Conservation (phyloP, 2,888 invertebrate genomes). For the Lasioglossum oenotherae region DNA sequence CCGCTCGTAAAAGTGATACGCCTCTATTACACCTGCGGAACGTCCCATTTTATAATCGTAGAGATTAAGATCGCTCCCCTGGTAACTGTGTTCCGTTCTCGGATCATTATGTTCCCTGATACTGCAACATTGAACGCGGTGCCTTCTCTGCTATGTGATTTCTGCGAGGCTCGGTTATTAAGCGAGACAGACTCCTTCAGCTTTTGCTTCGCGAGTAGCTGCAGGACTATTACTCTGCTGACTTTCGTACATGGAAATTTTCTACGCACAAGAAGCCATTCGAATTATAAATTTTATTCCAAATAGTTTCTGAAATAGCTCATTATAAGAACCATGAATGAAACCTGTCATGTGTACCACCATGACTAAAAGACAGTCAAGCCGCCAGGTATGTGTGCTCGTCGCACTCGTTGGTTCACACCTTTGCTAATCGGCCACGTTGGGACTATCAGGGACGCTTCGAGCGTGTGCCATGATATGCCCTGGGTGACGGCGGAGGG, state of each 20-base stretch:
- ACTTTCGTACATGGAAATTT: neutral
- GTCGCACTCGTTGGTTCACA: slow-evolving; percentile 74
- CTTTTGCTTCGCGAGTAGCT: neutral
- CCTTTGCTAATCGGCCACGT: slow-evolving; percentile 79
- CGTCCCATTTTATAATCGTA: slow-evolving; percentile 40
- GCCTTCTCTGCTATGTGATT: neutral
- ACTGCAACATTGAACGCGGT: neutral
- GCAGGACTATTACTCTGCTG: neutral
- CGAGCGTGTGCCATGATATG: slow-evolving; percentile 73
- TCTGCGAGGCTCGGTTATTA: neutral
- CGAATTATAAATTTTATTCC: too few relatives aligned
- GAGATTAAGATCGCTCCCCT: slow-evolving; percentile 10
- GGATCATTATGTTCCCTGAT: neutral
- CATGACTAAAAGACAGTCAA: too few relatives aligned
- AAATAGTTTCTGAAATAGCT: too few relatives aligned
- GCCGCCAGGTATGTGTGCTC: slow-evolving; percentile 43
- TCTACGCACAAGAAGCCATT: too few relatives aligned
- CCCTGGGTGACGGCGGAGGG: slow-evolving; percentile 68
- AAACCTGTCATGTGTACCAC: too few relatives aligned
- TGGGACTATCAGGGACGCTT: slow-evolving; percentile 75
- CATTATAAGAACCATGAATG: too few relatives aligned
- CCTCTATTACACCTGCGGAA: slow-evolving; percentile 31
- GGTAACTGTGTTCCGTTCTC: neutral
- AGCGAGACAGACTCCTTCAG: neutral
- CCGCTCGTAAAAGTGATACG: slow-evolving; percentile 41